These are phyloP conservation scores for Ibidorhyncha struthersii DNA, from an alignment of 2,113 vertebrate genomes.

Conservation along the genomic window DNA sequence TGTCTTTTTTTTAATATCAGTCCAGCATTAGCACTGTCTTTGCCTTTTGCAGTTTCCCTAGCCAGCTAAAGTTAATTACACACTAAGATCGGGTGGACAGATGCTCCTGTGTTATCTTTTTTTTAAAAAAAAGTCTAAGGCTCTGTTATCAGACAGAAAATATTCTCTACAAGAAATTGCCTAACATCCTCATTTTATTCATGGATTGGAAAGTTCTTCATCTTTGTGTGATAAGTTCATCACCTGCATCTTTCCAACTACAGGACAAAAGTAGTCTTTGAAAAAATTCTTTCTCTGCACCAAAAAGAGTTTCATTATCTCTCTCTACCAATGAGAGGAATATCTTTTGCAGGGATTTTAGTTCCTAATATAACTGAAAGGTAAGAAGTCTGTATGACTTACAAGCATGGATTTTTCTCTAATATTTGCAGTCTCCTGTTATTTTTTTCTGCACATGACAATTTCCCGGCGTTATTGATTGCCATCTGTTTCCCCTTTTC, in stretches of 20 bases:
- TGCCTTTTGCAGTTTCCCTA: neutral
- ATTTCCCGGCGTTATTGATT: slow-evolving; percentile 44
- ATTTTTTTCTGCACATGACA: neutral
- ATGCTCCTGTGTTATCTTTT: neutral
- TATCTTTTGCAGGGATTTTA: neutral
- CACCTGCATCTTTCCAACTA: neutral
- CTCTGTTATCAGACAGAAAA: neutral
- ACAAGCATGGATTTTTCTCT: slow-evolving; percentile 27
- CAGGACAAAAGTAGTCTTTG: slow-evolving; percentile 3
- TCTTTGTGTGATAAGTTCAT: neutral
- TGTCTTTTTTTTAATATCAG: neutral
- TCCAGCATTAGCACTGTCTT: neutral
- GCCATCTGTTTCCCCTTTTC: slow-evolving; percentile 42
- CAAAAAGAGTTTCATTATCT: neutral
- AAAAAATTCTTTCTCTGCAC: slow-evolving; percentile 11
- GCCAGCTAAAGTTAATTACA: slow-evolving; percentile 9
- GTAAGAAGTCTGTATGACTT: neutral
- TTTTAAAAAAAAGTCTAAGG: neutral
- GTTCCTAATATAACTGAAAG: neutral
- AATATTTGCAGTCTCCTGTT: slow-evolving; percentile 24
- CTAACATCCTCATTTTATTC: slow-evolving; percentile 14
- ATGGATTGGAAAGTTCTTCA: neutral
- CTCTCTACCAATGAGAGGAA: neutral
- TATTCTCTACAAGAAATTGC: neutral
- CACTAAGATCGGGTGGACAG: neutral